Evolutionary conservation across 2,113 vertebrate genomes (phyloP), one percentile per base, ranked within the genome.

Genomic region (Syrmaticus mikado): DNA sequence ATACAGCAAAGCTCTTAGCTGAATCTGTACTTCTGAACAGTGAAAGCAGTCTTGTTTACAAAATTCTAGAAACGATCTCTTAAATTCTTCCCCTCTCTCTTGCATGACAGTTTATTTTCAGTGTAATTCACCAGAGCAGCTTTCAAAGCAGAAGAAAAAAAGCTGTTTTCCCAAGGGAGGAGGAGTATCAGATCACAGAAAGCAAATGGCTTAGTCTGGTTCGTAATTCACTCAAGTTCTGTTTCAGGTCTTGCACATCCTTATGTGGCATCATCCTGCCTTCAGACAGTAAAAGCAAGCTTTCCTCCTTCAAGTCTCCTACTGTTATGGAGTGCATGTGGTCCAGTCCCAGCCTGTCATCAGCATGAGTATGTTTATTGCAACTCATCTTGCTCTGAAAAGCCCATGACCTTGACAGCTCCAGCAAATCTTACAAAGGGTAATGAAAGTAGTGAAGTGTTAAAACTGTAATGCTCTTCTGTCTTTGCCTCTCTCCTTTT

Each of bases 41-140:
- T 80, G 65, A 90, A 85, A 77, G 32, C 5, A 41, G 30, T 40
- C 6, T 70, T 22, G 72, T 72, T 91, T 88, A 75, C 32, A 38
- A 52, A 87, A 24, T 66, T 85, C 53, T 87, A 43, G 5, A 87
- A 83, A 2, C 30, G 21, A 74, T 22, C 11, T 66, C 60, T 61
- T 41, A 61, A 60, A 86, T 72, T 91, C 27, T 22, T 48, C 27
- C 20, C 27, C 32, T 73, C n/a, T 16, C 45, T 82, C 60, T 32
- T 46, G 7, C 58, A 62, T 4, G 40, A 83, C 13, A n/a, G 13
- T 5, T 13, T 86, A 7, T 34, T 27, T 72, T 72, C 34, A 79
- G 18, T 0, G 0, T 32, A 77, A 58, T 27, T 53, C 30, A 85
- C 14, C 8, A 28, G 16, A 45, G 36, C 34, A 41, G 19, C 36